These are phyloP conservation scores for Muntiacus reevesi DNA, from an alignment of 2,113 vertebrate genomes.

Conservation along the genomic window DNA sequence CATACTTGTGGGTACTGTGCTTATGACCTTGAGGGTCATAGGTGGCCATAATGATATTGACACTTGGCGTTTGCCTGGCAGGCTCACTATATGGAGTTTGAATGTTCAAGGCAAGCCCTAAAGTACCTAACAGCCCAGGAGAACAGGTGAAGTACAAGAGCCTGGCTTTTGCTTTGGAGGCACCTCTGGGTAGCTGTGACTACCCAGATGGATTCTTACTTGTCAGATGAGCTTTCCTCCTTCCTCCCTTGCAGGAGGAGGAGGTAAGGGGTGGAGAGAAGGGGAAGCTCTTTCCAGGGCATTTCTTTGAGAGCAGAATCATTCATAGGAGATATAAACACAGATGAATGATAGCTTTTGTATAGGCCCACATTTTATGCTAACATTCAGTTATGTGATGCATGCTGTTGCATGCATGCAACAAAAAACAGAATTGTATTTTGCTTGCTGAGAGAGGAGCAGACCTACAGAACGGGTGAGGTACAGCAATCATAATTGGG, in stretches of 20 bases:
- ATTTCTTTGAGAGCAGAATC: not conserved
- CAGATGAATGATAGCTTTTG: not conserved
- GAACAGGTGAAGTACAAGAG: not conserved
- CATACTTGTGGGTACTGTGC: not conserved
- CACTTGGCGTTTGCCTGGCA: not conserved
- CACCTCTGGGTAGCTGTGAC: not conserved
- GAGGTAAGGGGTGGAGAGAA: not conserved
- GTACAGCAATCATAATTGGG: not conserved
- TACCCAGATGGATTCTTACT: not conserved
- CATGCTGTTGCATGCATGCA: not conserved
- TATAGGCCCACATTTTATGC: not conserved
- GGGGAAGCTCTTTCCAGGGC: not conserved
- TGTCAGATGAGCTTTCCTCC: not conserved
- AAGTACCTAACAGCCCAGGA: not conserved
- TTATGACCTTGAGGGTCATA: not conserved
- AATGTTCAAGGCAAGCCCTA: not conserved
- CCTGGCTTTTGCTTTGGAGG: not conserved
- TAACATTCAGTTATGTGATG: not conserved
- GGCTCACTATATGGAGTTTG: not conserved
- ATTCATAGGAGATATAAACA: not conserved
- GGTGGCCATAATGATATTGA: no score
- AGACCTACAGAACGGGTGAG: not conserved
- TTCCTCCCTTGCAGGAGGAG: not conserved
- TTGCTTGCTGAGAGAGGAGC: not conserved
- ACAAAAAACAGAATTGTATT: not conserved